Evolutionary conservation across 37 sponge, comb jelly and placozoan species (phyloP).

Genomic region (Theonella swinhoei): DNA sequence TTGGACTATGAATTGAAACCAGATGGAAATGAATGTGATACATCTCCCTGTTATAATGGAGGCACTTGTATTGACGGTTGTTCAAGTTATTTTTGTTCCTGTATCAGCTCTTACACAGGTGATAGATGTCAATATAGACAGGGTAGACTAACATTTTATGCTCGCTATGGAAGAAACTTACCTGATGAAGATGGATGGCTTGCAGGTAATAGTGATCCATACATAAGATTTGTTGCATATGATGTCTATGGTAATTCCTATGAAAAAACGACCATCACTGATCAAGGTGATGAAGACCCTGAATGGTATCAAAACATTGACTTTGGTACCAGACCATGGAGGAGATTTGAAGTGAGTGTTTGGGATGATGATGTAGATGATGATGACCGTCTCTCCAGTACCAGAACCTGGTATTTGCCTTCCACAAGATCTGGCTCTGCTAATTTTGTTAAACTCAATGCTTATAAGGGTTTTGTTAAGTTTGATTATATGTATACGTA

Average conservation of each 20-base stretch:
- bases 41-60: neutral
- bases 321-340: slow-evolving; percentile 14
- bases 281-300: slow-evolving; percentile 28
- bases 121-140: neutral
- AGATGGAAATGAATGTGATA: neutral
- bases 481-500: neutral
- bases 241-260: neutral
- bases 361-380: slow-evolving; percentile 5
- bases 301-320: slow-evolving; percentile 31
- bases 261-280: neutral
- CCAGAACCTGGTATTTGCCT: neutral
- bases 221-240: slow-evolving; percentile 11
- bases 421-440: neutral
- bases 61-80: neutral
- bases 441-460: neutral
- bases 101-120: neutral
- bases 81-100: neutral
- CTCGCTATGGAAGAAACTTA: neutral
- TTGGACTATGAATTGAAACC: neutral
- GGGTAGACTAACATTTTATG: slow-evolving; percentile 3
- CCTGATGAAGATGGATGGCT: slow-evolving; percentile 22
- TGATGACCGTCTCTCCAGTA: slow-evolving; percentile 14
- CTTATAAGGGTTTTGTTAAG: neutral
- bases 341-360: slow-evolving; percentile 5
- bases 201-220: slow-evolving; percentile 27